These are phyloP conservation scores for Tenthredo distinguenda DNA, from an alignment of 2,888 invertebrate species.

Conservation along the genomic window DNA sequence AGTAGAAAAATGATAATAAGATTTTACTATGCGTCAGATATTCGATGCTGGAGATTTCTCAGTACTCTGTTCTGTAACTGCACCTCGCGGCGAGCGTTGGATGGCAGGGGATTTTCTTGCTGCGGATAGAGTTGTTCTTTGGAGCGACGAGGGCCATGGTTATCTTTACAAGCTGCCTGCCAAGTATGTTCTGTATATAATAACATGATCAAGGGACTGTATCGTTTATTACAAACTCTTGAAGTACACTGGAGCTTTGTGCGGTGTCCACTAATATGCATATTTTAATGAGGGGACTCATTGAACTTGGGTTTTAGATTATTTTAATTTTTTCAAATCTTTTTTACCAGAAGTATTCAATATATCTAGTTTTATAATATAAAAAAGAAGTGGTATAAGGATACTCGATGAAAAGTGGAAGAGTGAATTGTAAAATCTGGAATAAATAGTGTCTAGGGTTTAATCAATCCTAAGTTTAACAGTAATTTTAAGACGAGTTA, in stretches of 20 bases:
- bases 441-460: background rate
- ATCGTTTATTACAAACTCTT: background rate
- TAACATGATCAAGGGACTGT: background rate
- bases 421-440: slow-evolving; percentile 47
- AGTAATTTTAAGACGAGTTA: background rate
- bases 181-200: slow-evolving; percentile 85
- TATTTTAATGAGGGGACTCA: slow-evolving; percentile 23
- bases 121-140: slow-evolving; percentile 94
- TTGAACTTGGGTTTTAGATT: slow-evolving; percentile 4
- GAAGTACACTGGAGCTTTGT: background rate
- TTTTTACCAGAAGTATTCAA: background rate
- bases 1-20: background rate
- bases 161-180: slow-evolving; percentile 97
- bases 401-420: background rate
- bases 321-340: slow-evolving; percentile 12
- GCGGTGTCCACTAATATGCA: background rate
- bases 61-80: slow-evolving; percentile 93
- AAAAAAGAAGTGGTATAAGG: background rate
- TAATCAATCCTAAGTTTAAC: background rate
- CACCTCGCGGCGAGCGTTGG: slow-evolving; percentile 95
- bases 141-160: slow-evolving; percentile 97
- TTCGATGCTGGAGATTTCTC: slow-evolving; percentile 96
- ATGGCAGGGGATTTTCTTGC: slow-evolving; percentile 96
- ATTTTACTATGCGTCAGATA: slow-evolving; percentile 78
- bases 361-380: background rate